These are phyloP conservation scores for Steatocranus sp. DNA, from an alignment of 2,797 vertebrate species.

Conservation along the genomic window DNA sequence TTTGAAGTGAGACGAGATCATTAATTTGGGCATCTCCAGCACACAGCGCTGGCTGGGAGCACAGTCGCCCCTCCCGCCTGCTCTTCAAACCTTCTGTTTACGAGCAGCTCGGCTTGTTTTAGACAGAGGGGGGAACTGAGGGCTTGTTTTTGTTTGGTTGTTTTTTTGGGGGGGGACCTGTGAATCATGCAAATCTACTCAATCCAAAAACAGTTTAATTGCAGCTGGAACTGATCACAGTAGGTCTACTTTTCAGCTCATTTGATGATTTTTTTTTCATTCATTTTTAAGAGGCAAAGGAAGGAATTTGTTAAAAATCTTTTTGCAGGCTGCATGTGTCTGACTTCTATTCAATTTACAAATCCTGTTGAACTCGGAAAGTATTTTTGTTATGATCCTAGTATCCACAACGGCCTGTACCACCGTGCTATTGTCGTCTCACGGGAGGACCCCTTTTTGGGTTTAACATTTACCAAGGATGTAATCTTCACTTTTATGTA, in stretches of 20 bases:
- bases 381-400: neutral
- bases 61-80: neutral
- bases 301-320: neutral
- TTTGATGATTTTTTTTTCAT: neutral
- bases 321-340: neutral
- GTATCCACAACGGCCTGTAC: neutral
- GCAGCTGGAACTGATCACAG: neutral
- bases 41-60: neutral
- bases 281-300: neutral
- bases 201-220: neutral
- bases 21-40: neutral
- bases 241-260: neutral
- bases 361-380: neutral
- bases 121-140: neutral
- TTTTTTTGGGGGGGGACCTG: neutral
- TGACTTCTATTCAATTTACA: neutral
- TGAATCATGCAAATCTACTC: neutral
- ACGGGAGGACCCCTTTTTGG: conserved; percentile 11
- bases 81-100: neutral
- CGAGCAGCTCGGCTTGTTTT: neutral
- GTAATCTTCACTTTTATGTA: conserved; percentile 30
- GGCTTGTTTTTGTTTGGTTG: neutral
- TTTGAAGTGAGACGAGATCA: neutral
- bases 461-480: neutral
- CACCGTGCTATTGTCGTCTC: neutral